Evolutionary conservation across 2,113 vertebrate genomes (phyloP), one percentile per base, ranked within the genome.

Genomic region (Rhynchopsitta pachyrhyncha): DNA sequence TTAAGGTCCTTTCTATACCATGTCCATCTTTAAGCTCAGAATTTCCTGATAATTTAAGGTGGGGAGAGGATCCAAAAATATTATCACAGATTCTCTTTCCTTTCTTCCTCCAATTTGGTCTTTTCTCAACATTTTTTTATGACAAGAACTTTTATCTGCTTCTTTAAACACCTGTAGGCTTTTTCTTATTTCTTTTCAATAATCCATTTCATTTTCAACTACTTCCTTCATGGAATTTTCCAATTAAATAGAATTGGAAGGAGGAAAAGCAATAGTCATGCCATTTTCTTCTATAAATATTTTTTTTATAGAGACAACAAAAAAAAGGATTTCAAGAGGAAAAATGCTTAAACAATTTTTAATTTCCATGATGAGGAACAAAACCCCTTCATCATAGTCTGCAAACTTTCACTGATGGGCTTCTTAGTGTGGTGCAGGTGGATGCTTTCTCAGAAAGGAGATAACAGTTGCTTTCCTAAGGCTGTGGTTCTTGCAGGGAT

Each of bases 341-440:
- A 71, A 52, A 33, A 11, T 37, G 5, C 13, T 47, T 76, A 20
- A 37, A 55, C 4, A 11, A 8, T 42, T 88, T 82, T 78, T 39
- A 17, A 17, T n/a, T 42, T 52, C 9, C 9, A 8, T 20, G 25
- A 3, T 22, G 8, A 22, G 27, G 10, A 7, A 4, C 1, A 33
- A 35, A 46, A 10, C 9, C 33, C 22, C 22, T 14, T 11, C 57
- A 35, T 19, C 16, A 9, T 18, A 14, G 7, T 71, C 12, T 33
- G 3, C 16, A 33, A 16, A 19, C 9, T 29, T 35, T 28, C 57
- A 17, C 53, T 1, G 3, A 5, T 37, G 53, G 39, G 15, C 8
- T 47, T 39, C 44, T 77, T 0, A 0, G 39, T 12, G 63, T 46
- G 0, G 0, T 28, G 42, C 23, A 13, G 75, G 22, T 19, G n/a